Evolutionary conservation across 2,888 invertebrate species (phyloP).

Genomic region (Leptinotarsa juncta): DNA sequence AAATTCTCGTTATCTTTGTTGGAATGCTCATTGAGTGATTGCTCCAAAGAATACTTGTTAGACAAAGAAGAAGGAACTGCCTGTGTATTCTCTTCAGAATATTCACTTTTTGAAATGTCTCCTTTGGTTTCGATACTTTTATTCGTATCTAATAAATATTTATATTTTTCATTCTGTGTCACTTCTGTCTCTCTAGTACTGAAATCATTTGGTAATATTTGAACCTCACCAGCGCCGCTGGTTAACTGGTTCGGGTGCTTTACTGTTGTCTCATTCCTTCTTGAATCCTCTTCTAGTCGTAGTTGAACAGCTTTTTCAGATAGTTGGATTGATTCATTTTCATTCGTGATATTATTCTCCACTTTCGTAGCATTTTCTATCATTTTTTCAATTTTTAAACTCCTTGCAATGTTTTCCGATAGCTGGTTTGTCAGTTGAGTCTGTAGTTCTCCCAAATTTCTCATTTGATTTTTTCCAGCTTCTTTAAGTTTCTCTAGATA

Average conservation of each 20-base stretch:
- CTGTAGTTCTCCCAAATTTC: background rate
- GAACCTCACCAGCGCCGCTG: background rate
- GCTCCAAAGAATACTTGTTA: background rate
- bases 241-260: background rate
- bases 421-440: conserved; percentile 16
- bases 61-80: background rate
- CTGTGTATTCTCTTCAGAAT: background rate
- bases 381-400: conserved; percentile 8
- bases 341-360: background rate
- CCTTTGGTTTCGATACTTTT: background rate
- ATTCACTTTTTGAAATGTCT: background rate
- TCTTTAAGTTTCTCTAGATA: conserved; percentile 11
- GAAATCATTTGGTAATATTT: background rate
- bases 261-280: background rate
- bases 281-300: background rate
- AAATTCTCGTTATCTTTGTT: background rate
- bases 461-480: conserved; percentile 19
- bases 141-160: background rate
- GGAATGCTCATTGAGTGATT: background rate
- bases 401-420: conserved; percentile 9
- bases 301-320: background rate
- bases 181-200: background rate
- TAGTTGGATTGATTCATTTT: background rate
- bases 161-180: background rate
- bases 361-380: background rate